Base-by-base conservation (phyloP, 2,888 invertebrate genomes). In the Trichogramma dendrolimi region DNA sequence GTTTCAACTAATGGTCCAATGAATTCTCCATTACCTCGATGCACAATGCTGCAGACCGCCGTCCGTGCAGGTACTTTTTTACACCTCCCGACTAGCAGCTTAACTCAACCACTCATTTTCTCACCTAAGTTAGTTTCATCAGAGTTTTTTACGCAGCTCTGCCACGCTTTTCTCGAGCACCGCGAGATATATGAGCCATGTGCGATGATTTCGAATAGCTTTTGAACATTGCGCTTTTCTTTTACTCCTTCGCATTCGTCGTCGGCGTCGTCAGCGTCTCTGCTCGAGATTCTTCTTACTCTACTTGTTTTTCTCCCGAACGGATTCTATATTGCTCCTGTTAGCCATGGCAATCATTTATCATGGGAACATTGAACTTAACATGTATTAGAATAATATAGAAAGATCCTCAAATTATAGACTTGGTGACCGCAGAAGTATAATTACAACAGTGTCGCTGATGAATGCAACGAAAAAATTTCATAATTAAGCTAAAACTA, bases 201-300 rank as follows among this genome's bases (percentile, higher is more conserved):
- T 40, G 52, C 53, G 49, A 56, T 41, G 53, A 56, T 60, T 63
- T 50, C 50, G 41, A 54, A 60, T 69, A 59, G 47, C 63, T 60
- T 63, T 50, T 46, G 41, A 54, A 60, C 69, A 59, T 46, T 63
- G 51, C 61, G 61, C 68, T 66, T 70, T 70, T 73, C 70, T 70
- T 70, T 69, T 69, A 27, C 27, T 27, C 27, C 27, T 27, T 27
- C 27, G 27, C 27, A 3, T 27, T 27, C 27, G 27, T 27, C 27
- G 27, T 27, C 27, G 27, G 27, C 27, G 27, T 27, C 27, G 27
- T 27, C 27, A 27, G 27, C 27, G 27, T 27, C 27, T 27, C 27
- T 27, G 27, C 27, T 27, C 27, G 27, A 27, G 27, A 27, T 27
- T 27, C 27, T 27, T 27, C 27, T 27, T 27, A 27, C 27, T 27